Percentiles rank a stretch among this genome's conserved stretches.
Evolutionary conservation across 2,888 invertebrate species (phyloP).

Genomic region (Campopleginae sp.): DNA sequence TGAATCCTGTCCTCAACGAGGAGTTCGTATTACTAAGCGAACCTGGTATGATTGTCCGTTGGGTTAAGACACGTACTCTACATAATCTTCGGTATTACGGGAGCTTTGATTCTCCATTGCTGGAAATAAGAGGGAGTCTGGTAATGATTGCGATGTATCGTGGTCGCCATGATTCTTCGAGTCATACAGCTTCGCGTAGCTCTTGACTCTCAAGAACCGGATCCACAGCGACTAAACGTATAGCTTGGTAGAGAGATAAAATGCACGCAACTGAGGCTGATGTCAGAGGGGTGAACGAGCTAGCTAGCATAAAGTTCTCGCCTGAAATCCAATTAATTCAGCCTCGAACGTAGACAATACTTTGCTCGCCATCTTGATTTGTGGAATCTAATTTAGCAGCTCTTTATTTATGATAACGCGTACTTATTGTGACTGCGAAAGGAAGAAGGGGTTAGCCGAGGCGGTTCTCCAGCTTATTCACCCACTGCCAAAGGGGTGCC

Average conservation of each 20-base stretch:
- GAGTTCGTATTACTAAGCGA: constrained; percentile 31
- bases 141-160: constrained; percentile 40
- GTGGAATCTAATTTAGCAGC: constrained; percentile 81
- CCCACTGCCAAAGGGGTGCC: constrained; percentile 67
- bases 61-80: constrained; percentile 18
- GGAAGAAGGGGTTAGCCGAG: constrained; percentile 49
- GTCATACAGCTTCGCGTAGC: constrained; percentile 28
- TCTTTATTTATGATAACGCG: constrained; percentile 82
- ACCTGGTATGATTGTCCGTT: constrained; percentile 20
- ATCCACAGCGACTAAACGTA: constrained; percentile 34
- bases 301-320: constrained; percentile 75
- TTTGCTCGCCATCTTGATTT: constrained; percentile 79
- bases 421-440: constrained; percentile 75
- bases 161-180: constrained; percentile 28
- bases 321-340: constrained; percentile 82
- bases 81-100: constrained; percentile 27
- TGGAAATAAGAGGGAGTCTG: constrained; percentile 30
- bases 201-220: constrained; percentile 46
- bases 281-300: constrained; percentile 71
- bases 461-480: constrained; percentile 36
- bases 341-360: constrained; percentile 80
- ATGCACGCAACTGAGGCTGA: constrained; percentile 57
- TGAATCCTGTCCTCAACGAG: constrained; percentile 24
- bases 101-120: constrained; percentile 22
- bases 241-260: constrained; percentile 39